Base-by-base conservation (phyloP, 2,888 invertebrate genomes). In the Rhagonycha fulva region DNA sequence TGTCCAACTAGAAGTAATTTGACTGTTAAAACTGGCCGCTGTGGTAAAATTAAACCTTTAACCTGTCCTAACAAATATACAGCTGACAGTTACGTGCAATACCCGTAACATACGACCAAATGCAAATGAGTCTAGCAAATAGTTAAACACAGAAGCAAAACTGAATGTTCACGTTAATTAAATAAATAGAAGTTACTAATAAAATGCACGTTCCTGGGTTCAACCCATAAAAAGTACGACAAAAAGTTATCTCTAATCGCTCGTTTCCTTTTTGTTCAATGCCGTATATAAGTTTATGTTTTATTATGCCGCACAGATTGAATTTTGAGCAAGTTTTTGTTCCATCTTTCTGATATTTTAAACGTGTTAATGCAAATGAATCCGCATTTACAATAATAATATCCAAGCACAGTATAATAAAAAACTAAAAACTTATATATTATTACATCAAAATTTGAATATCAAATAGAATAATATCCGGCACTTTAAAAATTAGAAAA, bases 41-140 rank as follows among this genome's bases (percentile, higher is more conserved):
- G 75, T 61, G 71, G 75, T 62, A 11, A 71, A 75, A 75, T 75
- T 71, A 75, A 75, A 71, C 71, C 68, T 75, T 75, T 71, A 75
- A 72, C 68, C 71, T 71, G 68, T 68, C 71, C 28, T 60, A 71
- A 75, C 63, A 71, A 71, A 71, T 71, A 71, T 67, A 75, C 63
- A 66, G 26, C 68, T 63, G 62, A 68, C 71, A 62, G 68, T 71
- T 70, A 30, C 70, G 75, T 68, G 67, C 67, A 67, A 71, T 75
- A 28, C 71, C 68, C 68, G 30, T 68, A 72, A 68, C 75, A 69
- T 72, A 71, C 68, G 30, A 68, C 72, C 72, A 32, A 68, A 76
- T 72, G 69, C 23, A 76, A 75, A 75, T 75, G 60, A 75, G 66
- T 62, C 71, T 19, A 68, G 60, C 66, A 62, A 71, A 75, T 75